These are phyloP conservation scores for Drosophila pachea DNA, from an alignment of 1,140 invertebrate species.

Conservation along the genomic window DNA sequence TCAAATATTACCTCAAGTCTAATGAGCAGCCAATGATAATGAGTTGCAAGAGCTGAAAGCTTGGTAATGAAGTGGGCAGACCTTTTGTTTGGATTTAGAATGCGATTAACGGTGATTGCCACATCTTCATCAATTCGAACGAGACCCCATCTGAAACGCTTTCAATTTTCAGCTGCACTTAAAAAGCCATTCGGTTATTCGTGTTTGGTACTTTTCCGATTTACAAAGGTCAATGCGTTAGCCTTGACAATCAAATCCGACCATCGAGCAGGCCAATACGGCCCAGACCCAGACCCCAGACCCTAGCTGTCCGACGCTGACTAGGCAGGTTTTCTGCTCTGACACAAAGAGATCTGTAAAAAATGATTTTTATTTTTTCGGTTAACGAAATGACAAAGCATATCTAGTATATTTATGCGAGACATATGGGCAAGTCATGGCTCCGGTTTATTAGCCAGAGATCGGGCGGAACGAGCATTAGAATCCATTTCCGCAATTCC, in stretches of 20 bases:
- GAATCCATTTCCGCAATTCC: conserved; percentile 22
- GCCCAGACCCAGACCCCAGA: conserved; percentile 14
- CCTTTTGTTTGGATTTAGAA: too few relatives aligned
- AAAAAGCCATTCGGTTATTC: too few relatives aligned
- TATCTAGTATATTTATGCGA: conserved; percentile 3
- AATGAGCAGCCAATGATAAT: conserved; percentile 46
- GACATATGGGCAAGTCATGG: conserved; percentile 36
- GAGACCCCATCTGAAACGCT: too few relatives aligned
- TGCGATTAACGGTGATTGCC: too few relatives aligned
- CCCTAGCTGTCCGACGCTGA: conserved; percentile 53
- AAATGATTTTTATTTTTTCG: conserved; percentile 19
- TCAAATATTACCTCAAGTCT: conserved; percentile 26
- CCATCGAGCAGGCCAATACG: conserved; percentile 37
- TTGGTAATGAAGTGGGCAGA: conserved; percentile 7
- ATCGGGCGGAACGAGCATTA: conserved; percentile 17
- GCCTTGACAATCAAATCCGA: conserved; percentile 58
- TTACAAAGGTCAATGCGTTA: conserved; percentile 62
- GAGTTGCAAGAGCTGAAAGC: conserved; percentile 9
- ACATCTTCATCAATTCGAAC: too few relatives aligned
- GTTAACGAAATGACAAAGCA: conserved; percentile 27
- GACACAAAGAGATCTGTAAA: conserved; percentile 35
- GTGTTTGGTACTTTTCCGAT: conserved; percentile 33
- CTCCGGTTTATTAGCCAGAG: conserved; percentile 28
- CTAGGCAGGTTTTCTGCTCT: conserved; percentile 49
- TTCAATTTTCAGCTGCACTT: not conserved